Evolutionary conservation across 1,140 invertebrate genomes (phyloP), one percentile per base, ranked within the genome.

Genomic region (Hirudo medicinalis): DNA sequence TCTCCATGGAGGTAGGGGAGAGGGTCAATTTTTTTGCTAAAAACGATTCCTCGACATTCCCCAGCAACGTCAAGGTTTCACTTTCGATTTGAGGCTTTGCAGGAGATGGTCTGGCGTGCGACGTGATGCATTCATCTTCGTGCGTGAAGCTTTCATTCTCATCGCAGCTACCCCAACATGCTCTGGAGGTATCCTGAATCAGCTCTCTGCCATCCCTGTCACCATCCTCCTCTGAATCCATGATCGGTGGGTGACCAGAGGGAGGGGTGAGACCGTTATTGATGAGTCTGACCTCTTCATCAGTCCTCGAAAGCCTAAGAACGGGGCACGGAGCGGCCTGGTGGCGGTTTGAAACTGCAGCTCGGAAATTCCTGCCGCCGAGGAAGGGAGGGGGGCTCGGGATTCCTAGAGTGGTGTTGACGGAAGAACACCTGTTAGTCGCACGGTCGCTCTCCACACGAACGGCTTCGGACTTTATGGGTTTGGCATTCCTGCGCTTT

Each of bases 181-280:
- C 29, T 22, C 57, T n/a, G 57, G 22, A 25, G 1, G 3, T n/a
- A 32, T 32, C 25, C 40, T 92, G 87, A 75, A 92, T 63, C 43
- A 17, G 15, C 11, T n/a, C 11, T 22, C 29, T 63, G 6, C 8
- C 57, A 63, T 11, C 11, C 15, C 15, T 63, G 19, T n/a, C 29
- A n/a, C 25, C 57, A 63, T 63, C 57, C 22, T 63, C 11, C 22
- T 63, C 57, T 13, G 57, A 22, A 63, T 63, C 57, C 22, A 22
- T 4, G 19, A 2, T 32, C 3, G 89, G 20, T 92, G 82, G 74
- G 91, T 92, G 0, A 92, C 82, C 76, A 92, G 70, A 55, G 75
- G 72, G n/a, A 55, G 36, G 25, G 9, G 15, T 19, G 36, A 70
- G n/a, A 54, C 25, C 19, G 15, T 54, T 54, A 19, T 70, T 70